phyloP scores from a whole-genome alignment of 2,797 vertebrate genomes.

The Crenuchus spilurus region DNA sequence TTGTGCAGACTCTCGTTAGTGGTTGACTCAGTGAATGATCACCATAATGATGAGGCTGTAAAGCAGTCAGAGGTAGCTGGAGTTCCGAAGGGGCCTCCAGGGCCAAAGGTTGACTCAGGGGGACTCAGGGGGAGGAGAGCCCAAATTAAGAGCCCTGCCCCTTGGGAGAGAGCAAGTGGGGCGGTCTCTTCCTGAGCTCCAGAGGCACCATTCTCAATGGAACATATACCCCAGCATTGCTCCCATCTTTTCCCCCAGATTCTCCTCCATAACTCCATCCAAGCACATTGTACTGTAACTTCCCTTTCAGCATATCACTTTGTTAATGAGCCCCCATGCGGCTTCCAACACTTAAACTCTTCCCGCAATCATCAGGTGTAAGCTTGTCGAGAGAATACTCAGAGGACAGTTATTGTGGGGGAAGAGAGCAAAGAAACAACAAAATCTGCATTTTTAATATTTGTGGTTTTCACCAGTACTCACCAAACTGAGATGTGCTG shows the following conservation, averaged over 20 bases:
- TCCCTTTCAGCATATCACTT: conserved; percentile 64
- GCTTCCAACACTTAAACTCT: conserved; percentile 67
- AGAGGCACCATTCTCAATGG: conserved; percentile 28
- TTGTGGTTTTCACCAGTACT: conserved; percentile 48
- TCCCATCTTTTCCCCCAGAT: conserved; percentile 40
- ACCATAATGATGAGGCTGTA: conserved; percentile 81
- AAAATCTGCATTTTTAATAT: conserved; percentile 59
- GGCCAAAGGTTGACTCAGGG: conserved; percentile 61
- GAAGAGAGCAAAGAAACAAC: conserved; percentile 56
- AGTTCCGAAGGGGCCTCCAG: conserved; percentile 65
- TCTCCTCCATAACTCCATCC: conserved; percentile 42
- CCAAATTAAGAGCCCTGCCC: conserved; percentile 58
- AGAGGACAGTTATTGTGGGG: conserved; percentile 57
- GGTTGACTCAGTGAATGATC: conserved; percentile 83
- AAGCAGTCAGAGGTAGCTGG: conserved; percentile 78
- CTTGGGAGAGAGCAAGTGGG: conserved; percentile 52
- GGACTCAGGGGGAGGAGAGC: conserved; percentile 58
- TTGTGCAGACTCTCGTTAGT: conserved; percentile 81
- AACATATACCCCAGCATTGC: neutral
- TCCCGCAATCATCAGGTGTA: conserved; percentile 74
- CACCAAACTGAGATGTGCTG: conserved; percentile 36
- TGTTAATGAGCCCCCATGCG: conserved; percentile 77
- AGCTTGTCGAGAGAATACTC: conserved; percentile 66
- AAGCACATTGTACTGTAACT: conserved; percentile 61
- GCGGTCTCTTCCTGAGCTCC: conserved; percentile 46